Conservation (phyloP, 1,140 invertebrate species). For the Drosophila carrolli region DNA sequence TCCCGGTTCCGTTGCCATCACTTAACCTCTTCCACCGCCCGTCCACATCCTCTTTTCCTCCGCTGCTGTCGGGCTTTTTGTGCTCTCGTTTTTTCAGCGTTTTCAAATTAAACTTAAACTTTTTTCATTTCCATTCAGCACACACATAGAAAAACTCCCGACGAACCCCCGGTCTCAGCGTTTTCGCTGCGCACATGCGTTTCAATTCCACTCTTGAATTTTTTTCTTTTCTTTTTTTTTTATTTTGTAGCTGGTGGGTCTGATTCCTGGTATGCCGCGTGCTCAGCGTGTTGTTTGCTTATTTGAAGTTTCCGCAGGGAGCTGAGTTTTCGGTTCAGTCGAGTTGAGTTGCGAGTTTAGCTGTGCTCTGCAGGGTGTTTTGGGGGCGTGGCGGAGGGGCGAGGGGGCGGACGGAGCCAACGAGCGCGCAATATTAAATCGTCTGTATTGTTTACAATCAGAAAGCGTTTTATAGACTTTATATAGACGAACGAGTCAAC, state of each 20-base stretch:
- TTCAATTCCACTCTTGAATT: constrained; percentile 67
- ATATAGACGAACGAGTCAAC: constrained; percentile 57
- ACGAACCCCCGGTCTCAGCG: constrained; percentile 11
- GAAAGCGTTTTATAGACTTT: constrained; percentile 82
- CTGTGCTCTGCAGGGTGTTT: constrained; percentile 20
- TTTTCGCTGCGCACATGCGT: constrained; percentile 73
- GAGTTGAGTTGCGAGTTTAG: constrained; percentile 24
- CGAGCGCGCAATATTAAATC: constrained; percentile 78
- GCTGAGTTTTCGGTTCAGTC: constrained; percentile 26
- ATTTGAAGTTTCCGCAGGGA: constrained; percentile 81
- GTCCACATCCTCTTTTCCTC: neutral
- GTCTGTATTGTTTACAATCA: constrained; percentile 82
- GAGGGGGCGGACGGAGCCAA: constrained; percentile 36
- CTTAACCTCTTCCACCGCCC: constrained; percentile 20
- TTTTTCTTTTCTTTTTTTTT: constrained; percentile 20
- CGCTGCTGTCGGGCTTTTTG: constrained; percentile 38
- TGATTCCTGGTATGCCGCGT: constrained; percentile 72
- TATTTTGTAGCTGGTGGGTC: constrained; percentile 34
- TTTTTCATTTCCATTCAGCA: constrained; percentile 76
- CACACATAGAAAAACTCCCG: constrained; percentile 56
- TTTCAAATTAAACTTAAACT: constrained; percentile 81
- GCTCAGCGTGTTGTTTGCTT: constrained; percentile 78
- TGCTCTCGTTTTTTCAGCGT: constrained; percentile 59
- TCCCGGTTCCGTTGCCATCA: constrained; percentile 28
- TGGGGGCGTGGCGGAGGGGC: constrained; percentile 4